Conservation (phyloP, 2,888 invertebrate species). For the Drymonia ruficornis region DNA sequence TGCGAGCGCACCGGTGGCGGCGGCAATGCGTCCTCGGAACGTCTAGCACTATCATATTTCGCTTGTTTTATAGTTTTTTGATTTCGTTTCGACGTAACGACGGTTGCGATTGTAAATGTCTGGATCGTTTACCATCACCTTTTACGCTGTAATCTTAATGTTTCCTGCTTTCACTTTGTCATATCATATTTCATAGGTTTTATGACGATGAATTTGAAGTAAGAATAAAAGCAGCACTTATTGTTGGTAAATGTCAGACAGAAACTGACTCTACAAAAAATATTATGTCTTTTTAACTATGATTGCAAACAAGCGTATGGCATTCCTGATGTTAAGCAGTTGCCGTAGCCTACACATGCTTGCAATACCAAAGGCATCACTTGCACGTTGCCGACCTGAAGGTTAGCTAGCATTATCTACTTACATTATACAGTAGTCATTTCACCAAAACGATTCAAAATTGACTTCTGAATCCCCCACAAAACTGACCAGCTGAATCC, state of each 20-base stretch:
- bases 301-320: too few species aligned
- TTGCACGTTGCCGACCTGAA: too few species aligned
- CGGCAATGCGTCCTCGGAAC: conserved; percentile 35
- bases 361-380: too few species aligned
- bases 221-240: neutral
- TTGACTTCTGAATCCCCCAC: neutral
- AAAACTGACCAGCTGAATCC: neutral
- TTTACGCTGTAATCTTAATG: conserved; percentile 1
- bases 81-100: conserved; percentile 30
- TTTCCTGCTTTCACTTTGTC: neutral
- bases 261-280: too few species aligned
- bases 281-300: too few species aligned
- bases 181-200: neutral
- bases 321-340: too few species aligned
- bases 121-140: conserved; percentile 1
- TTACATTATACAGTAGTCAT: too few species aligned
- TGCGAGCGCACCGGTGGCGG: conserved; percentile 57
- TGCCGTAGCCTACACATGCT: too few species aligned
- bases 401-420: too few species aligned
- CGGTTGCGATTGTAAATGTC: conserved; percentile 13
- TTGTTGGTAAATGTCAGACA: neutral
- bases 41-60: conserved; percentile 58
- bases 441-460: too few species aligned
- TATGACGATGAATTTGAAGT: neutral
- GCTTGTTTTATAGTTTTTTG: conserved; percentile 38